Evolutionary conservation across 2,888 invertebrate genomes (phyloP).

Genomic region (Sthenelais limicola): DNA sequence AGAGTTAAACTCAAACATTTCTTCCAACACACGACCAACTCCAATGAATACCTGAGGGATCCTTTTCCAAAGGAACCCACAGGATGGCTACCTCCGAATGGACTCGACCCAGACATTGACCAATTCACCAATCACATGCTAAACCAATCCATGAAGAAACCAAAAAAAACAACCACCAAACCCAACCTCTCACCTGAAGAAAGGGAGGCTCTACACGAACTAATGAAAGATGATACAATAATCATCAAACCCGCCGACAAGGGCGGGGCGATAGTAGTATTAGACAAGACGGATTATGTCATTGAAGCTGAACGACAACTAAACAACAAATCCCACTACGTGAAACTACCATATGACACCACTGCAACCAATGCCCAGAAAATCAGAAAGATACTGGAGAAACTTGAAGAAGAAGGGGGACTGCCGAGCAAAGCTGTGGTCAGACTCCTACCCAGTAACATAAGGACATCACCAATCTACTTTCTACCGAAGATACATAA

Average conservation of each 20-base stretch:
- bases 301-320: not conserved
- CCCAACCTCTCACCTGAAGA: too few species aligned
- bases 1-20: too few species aligned
- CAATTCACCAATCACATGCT: too few species aligned
- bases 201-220: not conserved
- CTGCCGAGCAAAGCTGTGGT: not conserved
- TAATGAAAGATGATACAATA: not conserved
- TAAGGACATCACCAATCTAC: not conserved
- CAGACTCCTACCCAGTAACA: not conserved
- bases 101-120: too few species aligned
- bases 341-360: not conserved
- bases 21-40: too few species aligned
- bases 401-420: not conserved
- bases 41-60: too few species aligned
- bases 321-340: not conserved
- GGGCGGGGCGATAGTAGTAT: constrained; percentile 1
- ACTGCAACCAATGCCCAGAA: too few species aligned
- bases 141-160: too few species aligned
- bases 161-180: too few species aligned
- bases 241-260: not conserved
- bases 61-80: too few species aligned
- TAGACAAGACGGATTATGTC: not conserved
- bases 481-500: constrained; percentile 16
- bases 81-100: too few species aligned
- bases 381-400: too few species aligned